Evolutionary conservation across 2,113 vertebrate genomes (phyloP).

Genomic region (Salvelinus alpinus): DNA sequence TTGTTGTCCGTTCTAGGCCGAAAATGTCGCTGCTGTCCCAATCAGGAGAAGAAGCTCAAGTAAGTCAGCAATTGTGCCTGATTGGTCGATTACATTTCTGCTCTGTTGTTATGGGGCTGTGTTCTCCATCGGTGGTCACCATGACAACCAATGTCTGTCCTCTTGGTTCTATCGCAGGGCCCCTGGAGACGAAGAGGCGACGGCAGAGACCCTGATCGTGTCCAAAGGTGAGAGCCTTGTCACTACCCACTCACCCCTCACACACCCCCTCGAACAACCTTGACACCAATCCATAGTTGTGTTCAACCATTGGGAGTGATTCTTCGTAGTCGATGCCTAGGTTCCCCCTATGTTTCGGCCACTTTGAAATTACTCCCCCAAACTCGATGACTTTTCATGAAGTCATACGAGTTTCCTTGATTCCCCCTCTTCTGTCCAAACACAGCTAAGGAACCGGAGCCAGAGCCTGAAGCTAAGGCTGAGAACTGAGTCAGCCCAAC

Average conservation of each 20-base stretch:
- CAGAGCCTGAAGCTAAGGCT: constrained; percentile 54
- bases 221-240: constrained; percentile 79
- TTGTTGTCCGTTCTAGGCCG: constrained; percentile 75
- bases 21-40: constrained; percentile 89
- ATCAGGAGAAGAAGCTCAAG: constrained; percentile 87
- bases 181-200: constrained; percentile 86
- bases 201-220: constrained; percentile 85
- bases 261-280: no score
- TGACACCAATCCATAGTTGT: no score
- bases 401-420: neutral
- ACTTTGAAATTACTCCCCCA: no score
- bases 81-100: neutral
- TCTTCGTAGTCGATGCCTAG: no score
- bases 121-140: constrained; percentile 12
- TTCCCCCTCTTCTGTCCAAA: constrained; percentile 20
- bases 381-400: no score
- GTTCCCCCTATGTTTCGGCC: no score
- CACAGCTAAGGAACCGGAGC: constrained; percentile 74
- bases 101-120: neutral
- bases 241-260: no score
- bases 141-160: constrained; percentile 3
- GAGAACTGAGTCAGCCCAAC: constrained; percentile 80
- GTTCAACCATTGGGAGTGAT: no score
- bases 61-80: constrained; percentile 51
- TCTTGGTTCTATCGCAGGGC: constrained; percentile 71